These are phyloP conservation scores for Chaetophractus vellerosus DNA, from an alignment of 2,797 vertebrate species.

Conservation along the genomic window DNA sequence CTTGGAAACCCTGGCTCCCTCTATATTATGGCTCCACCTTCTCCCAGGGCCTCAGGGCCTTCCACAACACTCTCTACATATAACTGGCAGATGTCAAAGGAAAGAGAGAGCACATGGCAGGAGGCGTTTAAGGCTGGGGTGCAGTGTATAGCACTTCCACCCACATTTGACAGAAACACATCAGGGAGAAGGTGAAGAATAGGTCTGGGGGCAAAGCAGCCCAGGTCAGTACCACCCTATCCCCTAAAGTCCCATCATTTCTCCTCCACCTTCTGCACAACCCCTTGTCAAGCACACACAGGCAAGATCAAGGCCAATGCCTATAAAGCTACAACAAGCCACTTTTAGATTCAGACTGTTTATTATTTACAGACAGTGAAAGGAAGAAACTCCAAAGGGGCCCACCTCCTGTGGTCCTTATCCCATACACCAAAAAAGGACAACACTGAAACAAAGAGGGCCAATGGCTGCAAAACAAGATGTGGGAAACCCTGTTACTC, in stretches of 20 bases:
- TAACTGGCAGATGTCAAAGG: not conserved
- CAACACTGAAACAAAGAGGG: too few relatives aligned
- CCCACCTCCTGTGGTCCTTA: too few relatives aligned
- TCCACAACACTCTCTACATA: not conserved
- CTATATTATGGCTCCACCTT: not conserved
- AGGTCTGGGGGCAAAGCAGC: not conserved
- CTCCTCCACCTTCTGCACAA: not conserved
- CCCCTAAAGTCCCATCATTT: not conserved
- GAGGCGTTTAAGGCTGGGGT: not conserved
- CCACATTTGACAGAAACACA: not conserved
- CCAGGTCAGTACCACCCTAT: not conserved
- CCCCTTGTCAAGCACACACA: not conserved
- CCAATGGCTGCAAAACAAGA: too few relatives aligned
- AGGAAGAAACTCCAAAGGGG: not conserved
- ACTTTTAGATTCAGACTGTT: not conserved
- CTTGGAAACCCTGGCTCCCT: not conserved
- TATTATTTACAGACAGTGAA: not conserved
- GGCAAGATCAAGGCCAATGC: not conserved
- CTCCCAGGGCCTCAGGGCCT: not conserved
- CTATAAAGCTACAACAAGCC: not conserved
- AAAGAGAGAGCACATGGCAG: rapidly evolving
- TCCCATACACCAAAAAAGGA: not conserved
- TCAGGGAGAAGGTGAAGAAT: not conserved
- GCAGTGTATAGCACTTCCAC: not conserved
- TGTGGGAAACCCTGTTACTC: too few relatives aligned